Evolutionary conservation across 2,113 vertebrate species (phyloP), one percentile per base, ranked within the genome.

Genomic region (Myocastor coypus): DNA sequence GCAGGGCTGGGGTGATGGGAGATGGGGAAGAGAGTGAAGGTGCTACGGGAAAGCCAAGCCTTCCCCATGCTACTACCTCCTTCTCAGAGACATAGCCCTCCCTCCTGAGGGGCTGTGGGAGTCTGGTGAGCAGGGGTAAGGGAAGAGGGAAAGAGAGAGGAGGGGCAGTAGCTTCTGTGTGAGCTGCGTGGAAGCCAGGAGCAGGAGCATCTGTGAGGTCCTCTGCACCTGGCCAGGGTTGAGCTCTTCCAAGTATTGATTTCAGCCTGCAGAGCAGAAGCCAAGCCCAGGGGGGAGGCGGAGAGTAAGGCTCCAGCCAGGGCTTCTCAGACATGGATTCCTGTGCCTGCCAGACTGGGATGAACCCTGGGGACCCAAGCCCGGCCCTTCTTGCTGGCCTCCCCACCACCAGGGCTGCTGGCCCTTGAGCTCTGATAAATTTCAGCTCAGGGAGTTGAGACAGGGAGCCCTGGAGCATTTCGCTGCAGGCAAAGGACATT

Each of bases 1-100:
- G 9, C 10, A 14, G n/a, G 26, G 32, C 59, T 14, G 17, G 28
- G 40, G 40, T 13, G 16, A 3, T 0, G 1, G 3, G 5, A 75
- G 57, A 24, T 9, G 1, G 24, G 57, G 7, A 20, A 12, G 37
- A 22, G 1, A 26, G 6, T 0, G 46, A 4, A 3, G 6, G 8
- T 17, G 17, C 28, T 59, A 69, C 12, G 0, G 87, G 24, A n/a
- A 10, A 32, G 4, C 8, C 9, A 6, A 68, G 6, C 55, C 34
- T 22, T 12, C 9, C 17, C 16, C 50, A 26, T 64, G 9, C 50
- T 22, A 7, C 24, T 4, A 2, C 11, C 8, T 16, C 11, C 16
- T 40, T 22, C 34, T 0, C 19, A 85, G 20, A 82, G 80, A 11
- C 5, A n/a, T 22, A 26, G 57, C 22, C 10, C 19, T 69, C 30